Conservation (phyloP, 2,797 vertebrate genomes). For the Acrocephalus scirpaceus region DNA sequence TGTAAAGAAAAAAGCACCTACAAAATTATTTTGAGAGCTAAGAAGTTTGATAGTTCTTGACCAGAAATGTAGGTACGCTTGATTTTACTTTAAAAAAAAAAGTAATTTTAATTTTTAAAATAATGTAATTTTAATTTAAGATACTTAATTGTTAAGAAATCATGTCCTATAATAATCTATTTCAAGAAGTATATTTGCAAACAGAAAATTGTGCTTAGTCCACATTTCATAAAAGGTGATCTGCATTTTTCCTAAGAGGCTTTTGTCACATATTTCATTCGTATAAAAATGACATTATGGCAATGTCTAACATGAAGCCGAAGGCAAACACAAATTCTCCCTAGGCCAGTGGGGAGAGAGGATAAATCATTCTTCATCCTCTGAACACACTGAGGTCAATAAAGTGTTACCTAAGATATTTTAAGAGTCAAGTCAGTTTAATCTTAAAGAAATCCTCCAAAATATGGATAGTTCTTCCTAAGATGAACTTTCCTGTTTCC, state of each 20-base stretch:
- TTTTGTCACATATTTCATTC: not conserved
- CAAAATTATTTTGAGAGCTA: not conserved
- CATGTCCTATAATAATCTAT: not conserved
- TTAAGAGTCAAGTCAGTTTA: not conserved
- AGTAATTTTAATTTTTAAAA: not conserved
- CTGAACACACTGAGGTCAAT: not conserved
- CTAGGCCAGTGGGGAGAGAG: not conserved
- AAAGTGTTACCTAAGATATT: not conserved
- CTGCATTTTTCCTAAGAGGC: not conserved
- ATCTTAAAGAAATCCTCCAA: not conserved
- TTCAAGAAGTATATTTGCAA: not conserved
- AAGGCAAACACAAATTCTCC: not conserved
- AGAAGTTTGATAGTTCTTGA: not conserved
- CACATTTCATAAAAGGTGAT: not conserved
- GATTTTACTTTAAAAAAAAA: not conserved
- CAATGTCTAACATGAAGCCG: not conserved
- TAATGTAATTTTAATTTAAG: not conserved
- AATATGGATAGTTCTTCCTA: not conserved
- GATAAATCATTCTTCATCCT: not conserved
- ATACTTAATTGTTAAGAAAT: not conserved
- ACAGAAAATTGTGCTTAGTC: not conserved
- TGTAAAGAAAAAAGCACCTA: not conserved
- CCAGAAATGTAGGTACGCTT: not conserved
- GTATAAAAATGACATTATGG: not conserved
- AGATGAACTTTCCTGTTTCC: not conserved